Base-by-base conservation (phyloP, 1,140 invertebrate genomes). In the Gryon sp. region DNA sequence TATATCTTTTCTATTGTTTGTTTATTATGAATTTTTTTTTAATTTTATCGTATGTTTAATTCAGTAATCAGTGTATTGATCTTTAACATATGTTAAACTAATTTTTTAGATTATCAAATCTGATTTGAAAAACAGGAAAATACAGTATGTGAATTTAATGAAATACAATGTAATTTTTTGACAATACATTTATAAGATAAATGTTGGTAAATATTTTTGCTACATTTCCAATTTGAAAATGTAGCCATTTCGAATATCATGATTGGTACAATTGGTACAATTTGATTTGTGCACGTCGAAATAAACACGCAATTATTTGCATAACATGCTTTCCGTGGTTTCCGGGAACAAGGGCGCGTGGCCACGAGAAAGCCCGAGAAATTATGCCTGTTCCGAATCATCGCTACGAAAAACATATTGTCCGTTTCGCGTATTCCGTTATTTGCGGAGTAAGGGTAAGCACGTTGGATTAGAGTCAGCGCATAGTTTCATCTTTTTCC, bases 281-380 rank as follows among this genome's bases (percentile, higher is more conserved):
- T 41, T 46, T 19, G 40, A 73, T 52, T 65, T 65, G 59, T 73
- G 1, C 36, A 4, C 18, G 50, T 11, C 19, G 11, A 11, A 19
- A 57, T 26, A 32, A 53, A 59, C 72, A 55, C 60, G 72, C 72
- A 68, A 75, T 74, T 75, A 68, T 75, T 75, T 75, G 72, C 72
- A 75, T 75, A 75, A 75, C 72, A 75, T 55, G 72, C 12, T 66
- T 52, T 55, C 38, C 72, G 62, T 68, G 55, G 62, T 75, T 75
- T 66, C 72, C 62, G 72, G 72, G 72, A 73, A 78, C 66, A 72
- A 72, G 68, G 68, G 63, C 68, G 63, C 66, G 74, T 70, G 65
- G 59, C 73, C 34, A 40, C 52, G 65, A 69, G 73, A 66, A 70
- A 62, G 65, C 60, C 59, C 59, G 60, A 65, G 74, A 59, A 77